Evolutionary conservation across 2,113 vertebrate species (phyloP).

Genomic region (Sylvilagus bachmani): DNA sequence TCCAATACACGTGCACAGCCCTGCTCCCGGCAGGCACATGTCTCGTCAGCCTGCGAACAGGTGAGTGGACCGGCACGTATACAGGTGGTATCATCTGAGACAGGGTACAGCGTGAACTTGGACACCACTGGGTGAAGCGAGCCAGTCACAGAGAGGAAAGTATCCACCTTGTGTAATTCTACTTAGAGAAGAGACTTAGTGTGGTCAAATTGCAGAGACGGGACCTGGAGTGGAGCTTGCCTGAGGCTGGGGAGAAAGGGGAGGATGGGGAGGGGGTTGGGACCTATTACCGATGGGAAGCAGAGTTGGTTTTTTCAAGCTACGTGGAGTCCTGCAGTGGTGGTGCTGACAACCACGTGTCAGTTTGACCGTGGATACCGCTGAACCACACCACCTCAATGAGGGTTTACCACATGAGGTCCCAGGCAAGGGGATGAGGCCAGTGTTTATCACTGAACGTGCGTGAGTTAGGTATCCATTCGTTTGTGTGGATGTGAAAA

Average conservation of each 20-base stretch:
- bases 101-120: neutral
- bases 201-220: neutral
- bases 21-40: too few species aligned
- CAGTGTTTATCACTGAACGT: neutral
- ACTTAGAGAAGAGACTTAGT: neutral
- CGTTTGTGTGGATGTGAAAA: neutral
- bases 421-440: neutral
- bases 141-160: neutral
- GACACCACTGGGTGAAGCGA: neutral
- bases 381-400: too few species aligned
- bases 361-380: too few species aligned
- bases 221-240: neutral
- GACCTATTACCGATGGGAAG: rapidly evolving
- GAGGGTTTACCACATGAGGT: too few species aligned
- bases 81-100: too few species aligned
- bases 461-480: rapidly evolving
- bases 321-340: neutral
- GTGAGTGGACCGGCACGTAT: too few species aligned
- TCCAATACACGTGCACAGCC: neutral
- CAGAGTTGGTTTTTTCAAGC: too few species aligned
- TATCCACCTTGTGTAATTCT: neutral
- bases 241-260: too few species aligned
- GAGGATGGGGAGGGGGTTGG: neutral
- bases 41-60: too few species aligned
- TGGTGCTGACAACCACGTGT: rapidly evolving